A percentile compares a stretch with the other conserved stretches of the same genome.
Evolutionary conservation across 2,888 invertebrate genomes (phyloP).

Genomic region (Spicauda simplicius): DNA sequence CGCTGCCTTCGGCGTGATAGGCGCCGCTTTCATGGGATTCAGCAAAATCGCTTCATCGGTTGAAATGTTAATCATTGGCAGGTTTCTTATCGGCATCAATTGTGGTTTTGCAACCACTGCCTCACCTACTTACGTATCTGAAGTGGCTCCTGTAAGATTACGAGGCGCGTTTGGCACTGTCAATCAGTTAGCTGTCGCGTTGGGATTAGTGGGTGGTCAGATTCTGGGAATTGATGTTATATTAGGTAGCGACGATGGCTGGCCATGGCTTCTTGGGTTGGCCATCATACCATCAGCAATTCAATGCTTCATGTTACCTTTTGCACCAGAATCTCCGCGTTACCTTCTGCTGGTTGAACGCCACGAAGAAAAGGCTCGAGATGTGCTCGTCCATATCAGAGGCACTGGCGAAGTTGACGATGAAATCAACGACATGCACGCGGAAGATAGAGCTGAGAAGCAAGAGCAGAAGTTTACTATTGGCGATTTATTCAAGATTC

Average conservation of each 20-base stretch:
- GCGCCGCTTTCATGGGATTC: slow-evolving; percentile 88
- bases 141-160: slow-evolving; percentile 71
- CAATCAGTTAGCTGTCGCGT: slow-evolving; percentile 78
- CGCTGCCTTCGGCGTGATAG: slow-evolving; percentile 86
- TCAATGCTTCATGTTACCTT: slow-evolving; percentile 71
- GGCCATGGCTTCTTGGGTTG: slow-evolving; percentile 78
- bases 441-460: slow-evolving; percentile 72
- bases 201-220: slow-evolving; percentile 73
- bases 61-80: slow-evolving; percentile 89
- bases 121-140: slow-evolving; percentile 81
- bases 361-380: slow-evolving; percentile 72
- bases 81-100: slow-evolving; percentile 90
- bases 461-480: slow-evolving; percentile 74
- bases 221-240: slow-evolving; percentile 78
- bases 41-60: slow-evolving; percentile 86
- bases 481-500: slow-evolving; percentile 64
- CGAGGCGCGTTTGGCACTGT: slow-evolving; percentile 81
- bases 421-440: slow-evolving; percentile 79
- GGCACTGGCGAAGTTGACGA: slow-evolving; percentile 71
- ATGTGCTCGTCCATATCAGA: slow-evolving; percentile 64
- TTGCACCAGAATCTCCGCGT: slow-evolving; percentile 77
- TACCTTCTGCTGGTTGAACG: slow-evolving; percentile 68
- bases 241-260: slow-evolving; percentile 73
- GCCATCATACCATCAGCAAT: slow-evolving; percentile 71
- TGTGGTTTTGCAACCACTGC: slow-evolving; percentile 86